These are phyloP conservation scores for Alfaro cultratus DNA, from an alignment of 2,797 vertebrate genomes.

Conservation along the genomic window DNA sequence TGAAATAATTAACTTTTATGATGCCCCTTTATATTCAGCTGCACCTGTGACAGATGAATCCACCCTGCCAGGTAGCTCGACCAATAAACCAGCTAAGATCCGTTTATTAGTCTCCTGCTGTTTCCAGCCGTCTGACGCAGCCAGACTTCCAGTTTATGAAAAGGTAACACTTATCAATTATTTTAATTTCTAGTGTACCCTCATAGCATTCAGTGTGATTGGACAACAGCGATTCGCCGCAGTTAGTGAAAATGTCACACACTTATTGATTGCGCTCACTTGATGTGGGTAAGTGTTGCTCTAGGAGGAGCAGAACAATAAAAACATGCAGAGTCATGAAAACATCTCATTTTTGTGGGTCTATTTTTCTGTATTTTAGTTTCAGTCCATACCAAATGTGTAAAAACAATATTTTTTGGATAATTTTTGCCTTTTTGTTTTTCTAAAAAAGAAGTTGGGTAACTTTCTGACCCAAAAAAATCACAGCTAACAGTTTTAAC, in stretches of 20 bases:
- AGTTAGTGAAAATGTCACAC: neutral
- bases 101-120: neutral
- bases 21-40: neutral
- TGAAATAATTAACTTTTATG: neutral
- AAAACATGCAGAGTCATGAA: neutral
- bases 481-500: slow-evolving; percentile 5
- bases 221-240: neutral
- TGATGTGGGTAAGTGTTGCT: neutral
- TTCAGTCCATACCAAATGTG: neutral
- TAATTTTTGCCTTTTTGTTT: no score
- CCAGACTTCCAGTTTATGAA: neutral
- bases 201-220: neutral
- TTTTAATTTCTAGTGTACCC: neutral
- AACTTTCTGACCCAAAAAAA: no score
- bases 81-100: neutral
- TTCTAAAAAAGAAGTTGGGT: no score
- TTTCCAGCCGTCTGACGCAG: neutral
- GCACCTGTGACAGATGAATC: neutral
- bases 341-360: neutral
- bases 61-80: neutral
- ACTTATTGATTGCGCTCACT: neutral
- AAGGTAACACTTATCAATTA: neutral
- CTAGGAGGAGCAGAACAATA: neutral
- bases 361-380: neutral
- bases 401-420: no score